Conservation (phyloP, 2,113 vertebrate species). For the Pomatostomus ruficeps region DNA sequence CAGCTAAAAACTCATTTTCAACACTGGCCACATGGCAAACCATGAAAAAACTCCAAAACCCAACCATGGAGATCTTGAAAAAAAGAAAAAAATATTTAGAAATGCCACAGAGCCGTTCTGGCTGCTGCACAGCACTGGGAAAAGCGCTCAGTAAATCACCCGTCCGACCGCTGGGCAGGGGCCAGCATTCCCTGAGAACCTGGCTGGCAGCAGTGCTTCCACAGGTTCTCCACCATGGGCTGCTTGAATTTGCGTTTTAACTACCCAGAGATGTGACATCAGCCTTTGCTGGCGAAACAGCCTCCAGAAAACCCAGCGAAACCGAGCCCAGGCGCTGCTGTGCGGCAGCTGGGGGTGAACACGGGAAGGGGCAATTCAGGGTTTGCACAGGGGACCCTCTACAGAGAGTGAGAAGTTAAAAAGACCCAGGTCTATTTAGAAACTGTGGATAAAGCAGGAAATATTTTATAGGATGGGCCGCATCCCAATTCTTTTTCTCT, state of each 20-base stretch:
- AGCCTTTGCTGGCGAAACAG: slow-evolving; percentile 24
- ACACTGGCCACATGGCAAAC: not conserved
- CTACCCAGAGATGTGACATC: slow-evolving; percentile 20
- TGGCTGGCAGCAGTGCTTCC: not conserved
- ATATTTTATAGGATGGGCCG: not conserved
- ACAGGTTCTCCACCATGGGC: slow-evolving; percentile 7
- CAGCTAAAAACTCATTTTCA: not conserved
- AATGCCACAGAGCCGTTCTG: not conserved
- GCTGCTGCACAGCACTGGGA: not conserved
- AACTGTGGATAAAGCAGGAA: not conserved
- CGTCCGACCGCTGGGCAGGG: not conserved
- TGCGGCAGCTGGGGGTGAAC: not conserved
- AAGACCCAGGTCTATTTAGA: not conserved
- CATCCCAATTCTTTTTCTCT: not conserved
- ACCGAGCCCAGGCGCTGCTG: not conserved
- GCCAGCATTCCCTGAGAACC: slow-evolving; percentile 41
- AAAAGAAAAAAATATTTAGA: not conserved
- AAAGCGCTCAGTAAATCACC: slow-evolving; percentile 15
- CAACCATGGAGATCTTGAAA: not conserved
- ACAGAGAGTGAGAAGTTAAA: rapidly evolving
- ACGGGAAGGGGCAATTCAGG: not conserved
- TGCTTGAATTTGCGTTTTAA: slow-evolving; percentile 13
- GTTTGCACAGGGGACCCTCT: not conserved
- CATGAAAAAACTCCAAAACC: not conserved
- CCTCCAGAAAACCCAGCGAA: not conserved